Conservation (phyloP, 2,888 invertebrate genomes). For the Mimachlamys varia region DNA sequence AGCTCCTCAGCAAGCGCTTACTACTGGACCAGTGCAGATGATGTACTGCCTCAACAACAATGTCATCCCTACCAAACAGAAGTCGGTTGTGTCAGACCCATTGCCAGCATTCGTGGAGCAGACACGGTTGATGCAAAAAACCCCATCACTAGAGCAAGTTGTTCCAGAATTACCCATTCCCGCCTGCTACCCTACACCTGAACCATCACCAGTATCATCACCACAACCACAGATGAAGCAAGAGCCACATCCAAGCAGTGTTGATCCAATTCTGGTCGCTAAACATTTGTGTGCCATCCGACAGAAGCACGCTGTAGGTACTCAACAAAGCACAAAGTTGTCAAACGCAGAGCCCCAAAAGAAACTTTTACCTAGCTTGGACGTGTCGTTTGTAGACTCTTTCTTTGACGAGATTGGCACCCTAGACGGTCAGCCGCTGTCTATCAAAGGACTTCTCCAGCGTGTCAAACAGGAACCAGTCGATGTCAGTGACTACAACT, state of each 20-base stretch:
- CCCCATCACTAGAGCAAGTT: constrained; percentile 66
- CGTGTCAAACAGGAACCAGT: constrained; percentile 37
- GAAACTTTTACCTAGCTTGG: constrained; percentile 67
- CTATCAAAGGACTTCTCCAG: constrained; percentile 40
- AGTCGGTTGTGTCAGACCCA: constrained; percentile 52
- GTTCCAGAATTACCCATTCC: constrained; percentile 71
- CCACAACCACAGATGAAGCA: constrained; percentile 64
- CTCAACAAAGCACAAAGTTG: constrained; percentile 42
- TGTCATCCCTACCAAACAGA: constrained; percentile 51
- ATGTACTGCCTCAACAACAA: constrained; percentile 57
- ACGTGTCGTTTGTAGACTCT: constrained; percentile 67
- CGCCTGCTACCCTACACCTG: constrained; percentile 75
- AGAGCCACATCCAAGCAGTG: constrained; percentile 43
- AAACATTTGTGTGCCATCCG: constrained; percentile 50
- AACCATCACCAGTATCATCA: constrained; percentile 74
- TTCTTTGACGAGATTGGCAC: constrained; percentile 67
- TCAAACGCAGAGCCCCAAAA: constrained; percentile 48
- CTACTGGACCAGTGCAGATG: constrained; percentile 60
- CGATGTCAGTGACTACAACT: neutral
- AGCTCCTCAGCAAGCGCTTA: constrained; percentile 42
- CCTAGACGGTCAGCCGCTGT: neutral
- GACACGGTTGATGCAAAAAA: constrained; percentile 49
- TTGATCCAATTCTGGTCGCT: constrained; percentile 48
- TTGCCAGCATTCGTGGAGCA: constrained; percentile 52
- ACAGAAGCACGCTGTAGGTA: constrained; percentile 49